Conservation (phyloP, 1,140 invertebrate genomes). For the Pseudobourletiella spinata region DNA sequence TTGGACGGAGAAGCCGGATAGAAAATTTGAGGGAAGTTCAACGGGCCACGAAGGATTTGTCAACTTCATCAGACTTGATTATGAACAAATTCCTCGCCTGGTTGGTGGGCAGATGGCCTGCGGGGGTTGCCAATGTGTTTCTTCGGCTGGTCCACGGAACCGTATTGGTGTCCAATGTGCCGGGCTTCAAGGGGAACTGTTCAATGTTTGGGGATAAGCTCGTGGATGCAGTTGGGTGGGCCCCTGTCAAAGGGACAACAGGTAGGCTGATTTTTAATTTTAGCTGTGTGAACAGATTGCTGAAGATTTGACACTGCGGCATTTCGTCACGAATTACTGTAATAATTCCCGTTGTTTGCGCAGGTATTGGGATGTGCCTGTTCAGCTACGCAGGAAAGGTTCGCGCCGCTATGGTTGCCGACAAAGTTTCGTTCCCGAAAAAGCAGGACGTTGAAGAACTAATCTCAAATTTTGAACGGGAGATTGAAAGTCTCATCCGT, state of each 20-base stretch:
- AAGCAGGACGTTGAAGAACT: slow-evolving; percentile 6
- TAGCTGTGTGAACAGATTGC: too few species aligned
- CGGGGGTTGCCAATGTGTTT: slow-evolving; percentile 1
- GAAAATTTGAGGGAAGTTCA: slow-evolving; percentile 14
- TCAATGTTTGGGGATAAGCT: slow-evolving; percentile 13
- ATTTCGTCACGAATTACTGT: too few species aligned
- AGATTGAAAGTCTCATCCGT: slow-evolving; percentile 14
- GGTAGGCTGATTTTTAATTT: too few species aligned
- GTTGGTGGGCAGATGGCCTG: slow-evolving; percentile 14
- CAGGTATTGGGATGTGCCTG: slow-evolving; percentile 26
- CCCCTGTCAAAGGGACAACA: slow-evolving; percentile 22
- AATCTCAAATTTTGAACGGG: slow-evolving; percentile 19
- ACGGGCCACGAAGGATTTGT: background rate
- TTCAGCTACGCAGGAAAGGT: slow-evolving; percentile 26
- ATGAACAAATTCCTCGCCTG: background rate
- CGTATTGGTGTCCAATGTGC: slow-evolving; percentile 28
- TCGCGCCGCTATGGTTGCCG: slow-evolving; percentile 15
- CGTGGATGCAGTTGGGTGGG: slow-evolving; percentile 24
- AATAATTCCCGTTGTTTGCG: too few species aligned
- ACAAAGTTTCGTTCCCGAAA: background rate
- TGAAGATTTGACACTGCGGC: too few species aligned
- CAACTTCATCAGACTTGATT: background rate
- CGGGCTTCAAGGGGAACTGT: slow-evolving; percentile 4
- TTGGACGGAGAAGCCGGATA: slow-evolving; percentile 11
- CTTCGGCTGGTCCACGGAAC: slow-evolving; percentile 16